phyloP scores from a whole-genome alignment of 2,113 vertebrate genomes.

The Chaenogobius annularis region DNA sequence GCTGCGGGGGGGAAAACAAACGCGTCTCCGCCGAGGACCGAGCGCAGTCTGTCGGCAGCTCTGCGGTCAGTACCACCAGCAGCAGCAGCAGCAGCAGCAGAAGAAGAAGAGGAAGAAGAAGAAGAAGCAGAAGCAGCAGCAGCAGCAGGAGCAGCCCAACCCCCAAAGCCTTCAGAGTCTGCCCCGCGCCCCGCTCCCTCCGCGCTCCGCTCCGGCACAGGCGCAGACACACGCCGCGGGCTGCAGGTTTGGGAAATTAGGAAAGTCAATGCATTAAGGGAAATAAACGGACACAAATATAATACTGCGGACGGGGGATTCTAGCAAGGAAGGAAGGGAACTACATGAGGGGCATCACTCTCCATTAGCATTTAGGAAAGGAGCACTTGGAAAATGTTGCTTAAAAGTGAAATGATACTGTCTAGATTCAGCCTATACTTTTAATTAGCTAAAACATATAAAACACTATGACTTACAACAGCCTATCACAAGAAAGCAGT shows the following conservation, averaged over 20 bases:
- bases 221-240: not conserved
- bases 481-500: not conserved
- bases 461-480: not conserved
- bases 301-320: too few relatives aligned
- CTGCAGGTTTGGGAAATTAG: too few relatives aligned
- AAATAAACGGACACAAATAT: too few relatives aligned
- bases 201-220: not conserved
- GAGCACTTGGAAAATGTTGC: not conserved
- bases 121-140: not conserved
- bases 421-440: too few relatives aligned
- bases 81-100: not conserved
- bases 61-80: constrained; percentile 53
- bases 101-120: too few relatives aligned
- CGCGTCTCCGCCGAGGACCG: constrained; percentile 51
- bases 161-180: constrained; percentile 49
- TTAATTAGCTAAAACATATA: not conserved
- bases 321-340: too few relatives aligned
- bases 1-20: constrained; percentile 28
- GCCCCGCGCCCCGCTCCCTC: constrained; percentile 7
- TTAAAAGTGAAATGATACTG: not conserved
- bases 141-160: constrained; percentile 50
- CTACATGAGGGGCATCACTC: too few relatives aligned
- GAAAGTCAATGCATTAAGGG: too few relatives aligned
- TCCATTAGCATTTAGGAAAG: not conserved
- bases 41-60: constrained; percentile 55